Percentiles rank a stretch among this genome's conserved stretches.
Evolutionary conservation across 2,888 invertebrate species (phyloP).

Genomic region (Acrobasis repandana): DNA sequence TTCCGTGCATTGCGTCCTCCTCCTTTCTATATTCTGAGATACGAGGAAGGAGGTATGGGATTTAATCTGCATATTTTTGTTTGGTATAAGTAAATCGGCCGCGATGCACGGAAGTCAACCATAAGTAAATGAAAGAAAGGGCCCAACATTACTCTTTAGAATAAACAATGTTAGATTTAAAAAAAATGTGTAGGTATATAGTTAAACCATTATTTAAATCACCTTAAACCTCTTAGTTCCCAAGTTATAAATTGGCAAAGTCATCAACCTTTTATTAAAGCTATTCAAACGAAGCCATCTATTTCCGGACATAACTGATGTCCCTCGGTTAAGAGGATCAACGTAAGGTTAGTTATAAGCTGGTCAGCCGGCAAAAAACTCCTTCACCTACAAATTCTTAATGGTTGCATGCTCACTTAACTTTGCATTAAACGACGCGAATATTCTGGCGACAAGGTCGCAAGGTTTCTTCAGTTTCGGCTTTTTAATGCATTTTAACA

Average conservation of each 20-base stretch:
- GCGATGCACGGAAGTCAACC: no score
- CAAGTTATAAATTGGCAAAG: neutral
- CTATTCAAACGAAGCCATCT: slow-evolving; percentile 10
- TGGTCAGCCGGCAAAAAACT: slow-evolving; percentile 11
- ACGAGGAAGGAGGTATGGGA: no score
- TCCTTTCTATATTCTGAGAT: no score
- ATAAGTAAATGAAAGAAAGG: no score
- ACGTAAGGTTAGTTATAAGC: slow-evolving; percentile 16
- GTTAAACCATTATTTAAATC: neutral
- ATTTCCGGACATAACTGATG: slow-evolving; percentile 13
- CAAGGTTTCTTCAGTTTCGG: neutral
- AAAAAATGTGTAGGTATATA: no score
- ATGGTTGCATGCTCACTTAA: slow-evolving; percentile 13
- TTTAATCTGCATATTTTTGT: no score
- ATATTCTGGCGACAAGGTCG: slow-evolving; percentile 12
- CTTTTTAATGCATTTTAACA: neutral
- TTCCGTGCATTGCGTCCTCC: no score
- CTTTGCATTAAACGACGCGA: slow-evolving; percentile 13
- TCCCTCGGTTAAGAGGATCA: slow-evolving; percentile 19
- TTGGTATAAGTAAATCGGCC: no score
- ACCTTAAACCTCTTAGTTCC: neutral
- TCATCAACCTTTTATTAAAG: slow-evolving; percentile 7
- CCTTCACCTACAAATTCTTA: slow-evolving; percentile 9
- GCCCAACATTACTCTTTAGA: no score
- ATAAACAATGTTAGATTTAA: no score